A percentile compares a stretch with the other conserved stretches of the same genome.
These are phyloP conservation scores for Ptilonorhynchus violaceus DNA, from an alignment of 2,113 vertebrate genomes.

Conservation along the genomic window DNA sequence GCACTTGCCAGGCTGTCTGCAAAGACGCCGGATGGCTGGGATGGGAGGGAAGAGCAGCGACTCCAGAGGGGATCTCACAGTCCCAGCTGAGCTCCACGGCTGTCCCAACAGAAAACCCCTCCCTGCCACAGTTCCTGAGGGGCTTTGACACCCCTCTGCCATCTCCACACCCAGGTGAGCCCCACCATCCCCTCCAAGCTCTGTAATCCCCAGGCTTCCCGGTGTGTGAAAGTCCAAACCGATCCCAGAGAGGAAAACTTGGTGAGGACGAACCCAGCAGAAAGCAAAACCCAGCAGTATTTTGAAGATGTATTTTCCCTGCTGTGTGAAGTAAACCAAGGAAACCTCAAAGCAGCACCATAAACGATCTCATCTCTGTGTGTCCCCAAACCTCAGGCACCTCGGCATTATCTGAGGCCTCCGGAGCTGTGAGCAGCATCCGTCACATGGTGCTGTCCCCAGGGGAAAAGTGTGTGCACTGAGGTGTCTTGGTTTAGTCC, in stretches of 20 bases:
- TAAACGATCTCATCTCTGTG: not conserved
- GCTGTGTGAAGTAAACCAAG: not conserved
- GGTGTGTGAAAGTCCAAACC: not conserved
- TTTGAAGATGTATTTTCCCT: not conserved
- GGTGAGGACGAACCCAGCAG: not conserved
- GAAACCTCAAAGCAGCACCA: not conserved
- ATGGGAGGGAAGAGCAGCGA: not conserved
- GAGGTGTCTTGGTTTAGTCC: not conserved
- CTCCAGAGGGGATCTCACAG: fast-evolving
- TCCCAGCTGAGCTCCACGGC: not conserved
- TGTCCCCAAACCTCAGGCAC: not conserved
- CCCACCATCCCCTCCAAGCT: not conserved
- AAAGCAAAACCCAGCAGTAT: not conserved
- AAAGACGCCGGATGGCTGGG: fast-evolving
- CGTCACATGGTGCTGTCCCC: not conserved
- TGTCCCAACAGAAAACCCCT: not conserved
- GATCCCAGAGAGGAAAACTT: not conserved
- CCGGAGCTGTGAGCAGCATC: not conserved
- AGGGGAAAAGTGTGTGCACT: not conserved
- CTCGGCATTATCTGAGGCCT: not conserved
- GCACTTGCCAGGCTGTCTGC: not conserved
- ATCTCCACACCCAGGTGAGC: not conserved
- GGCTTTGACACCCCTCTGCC: not conserved
- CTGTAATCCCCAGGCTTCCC: fast-evolving
- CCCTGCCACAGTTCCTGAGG: not conserved